phyloP scores from a whole-genome alignment of 2,113 vertebrate genomes.

The Pelmatolapia mariae region DNA sequence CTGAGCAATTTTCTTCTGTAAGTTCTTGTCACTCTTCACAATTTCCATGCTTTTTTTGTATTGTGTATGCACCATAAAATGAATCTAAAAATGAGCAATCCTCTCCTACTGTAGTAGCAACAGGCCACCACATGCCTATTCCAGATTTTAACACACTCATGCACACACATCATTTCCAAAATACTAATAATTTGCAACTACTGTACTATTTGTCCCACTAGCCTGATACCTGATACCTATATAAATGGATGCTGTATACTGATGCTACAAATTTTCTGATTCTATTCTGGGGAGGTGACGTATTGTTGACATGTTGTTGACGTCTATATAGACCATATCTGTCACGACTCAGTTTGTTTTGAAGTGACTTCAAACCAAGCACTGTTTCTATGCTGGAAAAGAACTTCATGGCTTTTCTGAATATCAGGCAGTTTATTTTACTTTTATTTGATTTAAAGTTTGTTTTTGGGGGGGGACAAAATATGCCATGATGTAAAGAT shows the following conservation, averaged over 20 bases:
- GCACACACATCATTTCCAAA: neutral
- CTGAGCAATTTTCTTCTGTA: neutral
- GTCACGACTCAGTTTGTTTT: neutral
- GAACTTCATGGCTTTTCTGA: accelerated
- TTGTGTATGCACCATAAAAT: neutral
- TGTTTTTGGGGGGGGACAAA: neutral
- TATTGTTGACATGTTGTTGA: neutral
- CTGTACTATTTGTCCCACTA: neutral
- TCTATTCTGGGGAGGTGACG: neutral
- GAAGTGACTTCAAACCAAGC: neutral
- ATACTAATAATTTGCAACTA: accelerated
- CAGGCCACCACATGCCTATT: neutral
- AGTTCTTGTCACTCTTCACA: neutral
- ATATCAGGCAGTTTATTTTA: neutral
- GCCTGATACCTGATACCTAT: neutral
- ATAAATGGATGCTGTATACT: accelerated
- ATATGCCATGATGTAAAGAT: neutral
- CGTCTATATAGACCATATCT: neutral
- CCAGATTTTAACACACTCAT: neutral
- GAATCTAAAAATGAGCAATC: neutral
- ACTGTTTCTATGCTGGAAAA: neutral
- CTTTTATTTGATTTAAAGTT: neutral
- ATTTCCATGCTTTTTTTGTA: neutral
- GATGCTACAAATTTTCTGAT: accelerated
- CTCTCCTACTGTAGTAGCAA: neutral